Percentiles rank a stretch among this genome's conserved stretches.
Conservation (phyloP, 2,113 vertebrate genomes). For the Dromiciops gliroides region DNA sequence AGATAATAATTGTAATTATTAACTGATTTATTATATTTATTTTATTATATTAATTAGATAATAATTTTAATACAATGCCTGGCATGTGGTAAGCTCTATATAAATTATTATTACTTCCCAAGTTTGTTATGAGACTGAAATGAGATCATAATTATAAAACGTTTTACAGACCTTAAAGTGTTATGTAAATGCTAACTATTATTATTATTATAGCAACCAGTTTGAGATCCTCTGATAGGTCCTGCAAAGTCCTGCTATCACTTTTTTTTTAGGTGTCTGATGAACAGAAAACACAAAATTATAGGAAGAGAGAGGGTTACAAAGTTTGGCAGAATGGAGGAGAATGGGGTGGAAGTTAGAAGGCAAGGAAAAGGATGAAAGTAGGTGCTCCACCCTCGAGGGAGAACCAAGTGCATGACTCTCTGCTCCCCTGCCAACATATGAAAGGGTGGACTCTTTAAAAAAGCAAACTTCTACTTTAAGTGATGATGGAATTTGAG, state of each 20-base stretch:
- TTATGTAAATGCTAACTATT: not conserved
- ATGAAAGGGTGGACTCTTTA: not conserved
- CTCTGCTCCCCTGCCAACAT: not conserved
- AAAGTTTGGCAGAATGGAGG: not conserved
- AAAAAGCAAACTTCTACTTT: conserved; percentile 4
- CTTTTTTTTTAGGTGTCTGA: not conserved
- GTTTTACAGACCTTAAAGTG: not conserved
- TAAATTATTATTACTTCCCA: not conserved
- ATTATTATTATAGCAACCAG: not conserved
- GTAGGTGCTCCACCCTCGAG: not conserved
- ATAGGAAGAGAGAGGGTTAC: not conserved
- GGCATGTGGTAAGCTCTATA: too few relatives aligned
- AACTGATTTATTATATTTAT: too few relatives aligned
- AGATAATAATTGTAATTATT: not conserved
- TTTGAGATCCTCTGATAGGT: not conserved
- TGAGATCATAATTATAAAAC: not conserved
- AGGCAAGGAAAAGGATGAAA: not conserved
- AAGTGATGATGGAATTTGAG: not conserved
- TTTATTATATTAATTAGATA: too few relatives aligned
- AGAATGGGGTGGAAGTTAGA: not conserved
- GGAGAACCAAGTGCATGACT: not conserved
- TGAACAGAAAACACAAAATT: not conserved
- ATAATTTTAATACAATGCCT: not conserved
- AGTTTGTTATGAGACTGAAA: not conserved
- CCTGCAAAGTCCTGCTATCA: not conserved